Evolutionary conservation across 2,888 invertebrate genomes (phyloP).

Genomic region (Hydroisotoma schaefferi): DNA sequence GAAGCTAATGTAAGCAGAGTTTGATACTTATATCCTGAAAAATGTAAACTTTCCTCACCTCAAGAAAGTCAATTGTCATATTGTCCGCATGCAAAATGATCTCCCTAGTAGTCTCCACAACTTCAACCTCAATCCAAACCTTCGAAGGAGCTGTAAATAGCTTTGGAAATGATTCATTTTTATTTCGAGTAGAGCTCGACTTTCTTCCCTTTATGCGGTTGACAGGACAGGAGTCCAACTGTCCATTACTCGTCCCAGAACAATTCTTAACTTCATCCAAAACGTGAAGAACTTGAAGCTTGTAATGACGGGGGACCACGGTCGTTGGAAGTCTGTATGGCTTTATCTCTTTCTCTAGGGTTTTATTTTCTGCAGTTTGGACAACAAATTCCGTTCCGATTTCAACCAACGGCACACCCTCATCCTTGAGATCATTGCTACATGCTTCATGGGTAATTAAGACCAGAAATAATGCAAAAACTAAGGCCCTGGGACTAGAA

Average conservation of each 20-base stretch:
- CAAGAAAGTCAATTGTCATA: conserved; percentile 14
- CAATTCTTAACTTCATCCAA: conserved; percentile 10
- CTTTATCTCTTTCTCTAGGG: background rate
- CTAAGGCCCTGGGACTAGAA: no score
- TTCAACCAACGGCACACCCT: no score
- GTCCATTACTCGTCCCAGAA: background rate
- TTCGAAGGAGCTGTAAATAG: conserved; percentile 27
- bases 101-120: conserved; percentile 15
- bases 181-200: background rate
- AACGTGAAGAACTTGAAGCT: conserved; percentile 27
- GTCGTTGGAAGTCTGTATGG: conserved; percentile 21
- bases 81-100: conserved; percentile 33
- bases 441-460: no score
- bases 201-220: background rate
- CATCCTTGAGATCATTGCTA: no score
- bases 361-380: background rate
- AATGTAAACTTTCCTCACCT: no score
- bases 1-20: no score
- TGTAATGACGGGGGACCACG: conserved; percentile 17
- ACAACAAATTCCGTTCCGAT: no score
- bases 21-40: no score
- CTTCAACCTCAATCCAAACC: conserved; percentile 26
- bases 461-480: no score
- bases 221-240: background rate
- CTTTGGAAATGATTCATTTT: background rate